Evolutionary conservation across 2,113 vertebrate species (phyloP), one percentile per base, ranked within the genome.

Genomic region (Pteronura brasiliensis): DNA sequence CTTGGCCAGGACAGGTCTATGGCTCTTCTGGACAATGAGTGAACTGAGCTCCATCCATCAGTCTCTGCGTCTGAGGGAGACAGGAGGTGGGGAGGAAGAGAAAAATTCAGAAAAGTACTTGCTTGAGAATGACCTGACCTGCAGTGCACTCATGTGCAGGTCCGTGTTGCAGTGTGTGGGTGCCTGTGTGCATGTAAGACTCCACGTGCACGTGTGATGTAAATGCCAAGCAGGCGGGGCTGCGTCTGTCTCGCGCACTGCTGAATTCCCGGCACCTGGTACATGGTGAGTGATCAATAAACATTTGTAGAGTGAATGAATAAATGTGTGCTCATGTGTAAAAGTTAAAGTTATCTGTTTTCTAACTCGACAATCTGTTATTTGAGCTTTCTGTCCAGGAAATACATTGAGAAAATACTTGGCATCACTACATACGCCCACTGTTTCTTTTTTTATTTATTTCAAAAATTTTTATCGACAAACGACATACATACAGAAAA

Each of bases 301-400:
- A 96, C 95, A 76, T 93, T 96, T 96, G 97, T 13, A 11, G 93
- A 97, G 82, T 1, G 11, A 89, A 44, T 42, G 77, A 81, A 65
- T 49, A 82, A 85, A 85, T 93, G 93, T 88, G 88, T 88, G 96
- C 77, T 97, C 91, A 8, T 65, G 59, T 93, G 92, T 81, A 95
- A 93, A 88, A 84, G 92, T 83, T 49, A 39, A 88, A 95, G 77
- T 89, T 77, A 86, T 93, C 92, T 93, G 92, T 94, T 96, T 97
- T 76, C 95, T 82, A 96, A 79, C 97, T 94, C 86, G 88, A 91
- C 95, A 94, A 94, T 95, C 93, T 97, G 96, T 74, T 93, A 69
- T 88, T 63, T 59, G 71, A 90, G 97, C 79, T 96, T 91, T 65
- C 95, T 72, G 86, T 67, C 81, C 93, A 92, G 97, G 93, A 95